Conservation (phyloP, 2,888 invertebrate species). For the Ectropis crepuscularia region DNA sequence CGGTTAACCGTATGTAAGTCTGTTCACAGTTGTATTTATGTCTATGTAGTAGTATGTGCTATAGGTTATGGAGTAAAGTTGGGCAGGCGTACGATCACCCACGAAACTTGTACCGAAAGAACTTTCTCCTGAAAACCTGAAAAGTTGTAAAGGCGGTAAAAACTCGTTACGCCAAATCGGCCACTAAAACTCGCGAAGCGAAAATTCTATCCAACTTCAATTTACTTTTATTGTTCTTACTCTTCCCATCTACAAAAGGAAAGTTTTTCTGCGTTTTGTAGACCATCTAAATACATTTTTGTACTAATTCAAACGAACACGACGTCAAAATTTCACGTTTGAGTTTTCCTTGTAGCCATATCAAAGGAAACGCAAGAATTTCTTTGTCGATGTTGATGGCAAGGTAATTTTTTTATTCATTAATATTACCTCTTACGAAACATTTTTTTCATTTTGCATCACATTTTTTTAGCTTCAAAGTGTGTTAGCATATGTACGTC, state of each 20-base stretch:
- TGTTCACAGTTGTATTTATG: no score
- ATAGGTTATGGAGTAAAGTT: constrained; percentile 39
- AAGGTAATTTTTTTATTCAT: constrained; percentile 23
- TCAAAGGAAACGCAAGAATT: constrained; percentile 54
- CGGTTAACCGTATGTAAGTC: no score
- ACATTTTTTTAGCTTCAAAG: constrained; percentile 9
- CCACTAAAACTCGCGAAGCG: constrained; percentile 83
- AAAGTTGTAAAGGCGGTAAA: constrained; percentile 81
- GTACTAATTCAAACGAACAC: constrained; percentile 65
- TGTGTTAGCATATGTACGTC: background rate
- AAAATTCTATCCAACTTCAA: constrained; percentile 83
- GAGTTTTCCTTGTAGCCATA: constrained; percentile 58
- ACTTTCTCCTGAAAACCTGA: constrained; percentile 68
- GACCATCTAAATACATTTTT: constrained; percentile 73
- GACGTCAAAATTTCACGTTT: constrained; percentile 67
- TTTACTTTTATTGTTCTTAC: constrained; percentile 83
- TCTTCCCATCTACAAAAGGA: constrained; percentile 69
- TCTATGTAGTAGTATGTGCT: constrained; percentile 23
- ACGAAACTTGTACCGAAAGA: constrained; percentile 59
- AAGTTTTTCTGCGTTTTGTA: constrained; percentile 62
- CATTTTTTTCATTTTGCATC: constrained; percentile 4
- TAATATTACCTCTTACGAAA: constrained; percentile 16
- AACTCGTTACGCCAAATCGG: constrained; percentile 82
- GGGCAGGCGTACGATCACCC: constrained; percentile 51
- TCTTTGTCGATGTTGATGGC: constrained; percentile 17